Evolutionary conservation across 1,140 invertebrate species (phyloP).

Genomic region (Drosophila murphyi): DNA sequence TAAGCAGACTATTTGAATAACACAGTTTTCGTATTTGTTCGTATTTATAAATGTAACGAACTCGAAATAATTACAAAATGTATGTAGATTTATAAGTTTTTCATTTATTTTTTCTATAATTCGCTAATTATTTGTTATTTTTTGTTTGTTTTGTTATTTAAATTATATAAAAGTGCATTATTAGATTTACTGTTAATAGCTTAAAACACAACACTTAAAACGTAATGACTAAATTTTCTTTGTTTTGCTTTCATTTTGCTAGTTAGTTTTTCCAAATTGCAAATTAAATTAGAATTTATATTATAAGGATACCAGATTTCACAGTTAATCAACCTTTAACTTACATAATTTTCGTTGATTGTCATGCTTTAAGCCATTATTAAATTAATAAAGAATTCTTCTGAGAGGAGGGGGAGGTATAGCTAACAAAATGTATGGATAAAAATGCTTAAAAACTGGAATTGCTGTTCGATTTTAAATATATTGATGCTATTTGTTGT

Average conservation of each 20-base stretch:
- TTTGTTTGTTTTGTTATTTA: conserved; percentile 37
- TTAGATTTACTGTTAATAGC: conserved; percentile 48
- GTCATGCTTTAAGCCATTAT: conserved; percentile 75
- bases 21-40: too few species aligned
- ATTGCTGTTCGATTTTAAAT: conserved; percentile 16
- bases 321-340: conserved; percentile 45
- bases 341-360: conserved; percentile 66
- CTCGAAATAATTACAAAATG: background rate
- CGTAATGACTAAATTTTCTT: conserved; percentile 33
- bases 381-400: conserved; percentile 11
- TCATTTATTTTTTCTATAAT: conserved; percentile 59
- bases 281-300: conserved; percentile 2
- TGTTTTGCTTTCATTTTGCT: conserved; percentile 26
- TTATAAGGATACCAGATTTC: background rate
- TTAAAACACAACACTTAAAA: conserved; percentile 68
- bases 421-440: conserved; percentile 23
- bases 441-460: conserved; percentile 21
- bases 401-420: background rate
- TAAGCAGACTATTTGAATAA: background rate
- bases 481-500: conserved; percentile 11
- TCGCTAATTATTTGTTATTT: conserved; percentile 50
- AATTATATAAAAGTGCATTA: conserved; percentile 60
- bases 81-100: conserved; percentile 41
- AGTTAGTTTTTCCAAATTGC: conserved; percentile 10
- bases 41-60: too few species aligned